Base-by-base conservation (phyloP, 2,797 vertebrate species). In the Calcarius lapponicus region DNA sequence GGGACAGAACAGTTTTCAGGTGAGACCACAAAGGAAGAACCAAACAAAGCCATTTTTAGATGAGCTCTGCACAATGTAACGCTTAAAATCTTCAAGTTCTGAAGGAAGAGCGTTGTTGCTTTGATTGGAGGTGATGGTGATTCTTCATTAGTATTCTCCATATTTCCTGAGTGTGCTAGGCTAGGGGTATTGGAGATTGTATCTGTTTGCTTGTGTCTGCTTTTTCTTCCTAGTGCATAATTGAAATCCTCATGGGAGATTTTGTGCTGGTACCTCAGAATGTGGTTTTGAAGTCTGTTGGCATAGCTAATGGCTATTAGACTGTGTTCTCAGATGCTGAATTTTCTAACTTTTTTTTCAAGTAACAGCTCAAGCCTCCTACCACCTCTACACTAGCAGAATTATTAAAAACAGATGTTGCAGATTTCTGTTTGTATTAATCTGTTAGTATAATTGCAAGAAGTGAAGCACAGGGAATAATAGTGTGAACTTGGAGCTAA, bases 341-440 rank as follows among this genome's bases (percentile, higher is more conserved):
- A 80, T 94, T 93, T 88, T 91, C 65, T 61, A 65, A 93, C 79
- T 78, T 71, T 86, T 87, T 79, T 85, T 90, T 24, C 25, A 43
- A 92, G 45, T 78, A 94, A 70, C 90, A 90, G 56, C 57, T 86
- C 38, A 12, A 80, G 64, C 65, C n/a, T 88, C 69, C 64, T 87
- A 94, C 86, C 47, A 74, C 78, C 24, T 78, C 88, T 72, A 43
- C n/a, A 40, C 86, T 58, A 71, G 47, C 74, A 94, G 80, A 94
- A 89, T 95, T 96, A 95, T 96, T 95, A 93, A 94, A 96, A 95
- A 82, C 92, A 95, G 92, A 86, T 93, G 95, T 88, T 85, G 70
- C 51, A 94, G 89, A 65, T 90, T 95, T 92, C 78, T 62, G 7
- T 60, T 94, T 88, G 58, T 97, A 94, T 92, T 97, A 95, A 86